Evolutionary conservation across 2,113 vertebrate species (phyloP).

Genomic region (Gallinago media): DNA sequence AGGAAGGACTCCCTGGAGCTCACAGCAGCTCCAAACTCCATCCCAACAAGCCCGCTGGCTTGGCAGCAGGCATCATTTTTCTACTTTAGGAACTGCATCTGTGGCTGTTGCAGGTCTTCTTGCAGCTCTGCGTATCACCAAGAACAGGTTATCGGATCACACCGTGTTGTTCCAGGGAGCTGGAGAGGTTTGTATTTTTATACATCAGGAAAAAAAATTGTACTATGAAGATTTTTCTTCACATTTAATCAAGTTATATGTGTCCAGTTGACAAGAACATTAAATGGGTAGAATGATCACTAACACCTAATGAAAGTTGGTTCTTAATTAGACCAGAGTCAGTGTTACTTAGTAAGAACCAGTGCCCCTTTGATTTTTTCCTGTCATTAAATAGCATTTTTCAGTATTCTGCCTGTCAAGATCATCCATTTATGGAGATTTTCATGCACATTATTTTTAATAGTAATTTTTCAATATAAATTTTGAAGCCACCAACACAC

Average conservation of each 20-base stretch:
- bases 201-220: neutral
- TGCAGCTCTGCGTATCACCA: conserved; percentile 91
- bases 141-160: conserved; percentile 91
- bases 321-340: neutral
- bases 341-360: neutral
- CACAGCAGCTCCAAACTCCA: too few species aligned
- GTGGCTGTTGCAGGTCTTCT: conserved; percentile 95
- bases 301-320: neutral
- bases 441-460: neutral
- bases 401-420: neutral
- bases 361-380: neutral
- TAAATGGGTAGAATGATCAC: neutral
- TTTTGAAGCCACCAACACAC: neutral
- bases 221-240: neutral
- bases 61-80: neutral
- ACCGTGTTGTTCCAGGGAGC: conserved; percentile 95
- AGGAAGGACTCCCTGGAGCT: too few species aligned
- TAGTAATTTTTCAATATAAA: neutral
- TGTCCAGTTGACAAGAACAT: neutral
- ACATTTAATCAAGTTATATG: neutral
- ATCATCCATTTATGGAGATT: neutral
- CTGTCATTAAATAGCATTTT: neutral
- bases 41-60: too few species aligned
- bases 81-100: conserved; percentile 89
- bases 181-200: conserved; percentile 85